Evolutionary conservation across 2,797 vertebrate species (phyloP), one percentile per base, ranked within the genome.

Genomic region (Scleropages formosus): DNA sequence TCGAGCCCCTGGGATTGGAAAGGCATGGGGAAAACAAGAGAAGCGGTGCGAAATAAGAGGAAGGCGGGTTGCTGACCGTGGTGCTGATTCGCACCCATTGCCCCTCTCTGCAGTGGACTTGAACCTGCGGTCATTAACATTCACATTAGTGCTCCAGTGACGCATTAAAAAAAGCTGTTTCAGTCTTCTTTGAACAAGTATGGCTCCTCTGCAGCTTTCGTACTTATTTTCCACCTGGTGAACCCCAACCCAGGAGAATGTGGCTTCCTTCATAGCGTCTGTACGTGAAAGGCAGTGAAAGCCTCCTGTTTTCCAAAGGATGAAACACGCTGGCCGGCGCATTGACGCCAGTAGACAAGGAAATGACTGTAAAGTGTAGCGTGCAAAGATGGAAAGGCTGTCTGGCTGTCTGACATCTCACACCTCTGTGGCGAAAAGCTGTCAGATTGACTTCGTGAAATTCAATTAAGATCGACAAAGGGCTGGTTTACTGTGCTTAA

Each of bases 401-500:
- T 46, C 63, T n/a, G 9, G 11, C 27, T 56, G 10, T 53, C 62
- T 58, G 47, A 44, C 63, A 65, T 10, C 22, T 20, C 26, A 51
- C 47, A 27, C 20, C 49, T 18, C n/a, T 7, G 16, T n/a, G 31
- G 20, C 63, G 73, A 75, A 62, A 67, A 20, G 24, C 49, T 67
- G 27, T 75, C 56, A 75, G 20, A 68, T 31, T 31, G 64, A 22
- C 31, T 65, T 46, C 53, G 60, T 47, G 64, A 68, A 75, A 75
- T 61, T 75, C 31, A 75, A 68, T 49, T 49, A 68, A 49, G 51
- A 59, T 53, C 4, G 22, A 60, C 51, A n/a, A 59, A n/a, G 27
- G n/a, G 15, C 11, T 58, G 12, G 24, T 39, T 75, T 66, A 71
- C 58, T 1, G 71, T 71, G 68, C 66, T 75, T 27, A 22, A 11